Conservation (phyloP, 2,113 vertebrate genomes). For the Protobothrops mucrosquamatus region DNA sequence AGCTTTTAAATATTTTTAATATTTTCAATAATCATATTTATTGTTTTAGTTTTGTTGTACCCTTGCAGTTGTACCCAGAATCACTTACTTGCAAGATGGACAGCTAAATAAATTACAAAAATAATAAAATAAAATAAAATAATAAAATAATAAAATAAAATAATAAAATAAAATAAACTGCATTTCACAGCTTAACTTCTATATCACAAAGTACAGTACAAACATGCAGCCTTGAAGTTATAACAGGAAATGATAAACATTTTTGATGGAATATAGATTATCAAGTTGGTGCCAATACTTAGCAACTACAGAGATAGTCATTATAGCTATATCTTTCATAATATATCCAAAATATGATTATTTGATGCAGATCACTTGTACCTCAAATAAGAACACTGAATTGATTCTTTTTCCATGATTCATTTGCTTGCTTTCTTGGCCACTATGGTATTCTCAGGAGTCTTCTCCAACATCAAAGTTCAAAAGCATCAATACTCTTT, state of each 20-base stretch:
- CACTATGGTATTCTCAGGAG: background rate
- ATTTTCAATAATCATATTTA: too few relatives aligned
- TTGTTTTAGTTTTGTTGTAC: too few relatives aligned
- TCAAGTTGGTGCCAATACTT: background rate
- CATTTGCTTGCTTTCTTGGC: background rate
- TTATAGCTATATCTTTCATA: background rate
- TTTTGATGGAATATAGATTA: background rate
- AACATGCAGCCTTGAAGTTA: background rate
- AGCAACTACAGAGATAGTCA: background rate
- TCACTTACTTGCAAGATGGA: too few relatives aligned
- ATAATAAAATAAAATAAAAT: too few relatives aligned
- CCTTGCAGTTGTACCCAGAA: too few relatives aligned
- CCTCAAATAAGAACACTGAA: background rate
- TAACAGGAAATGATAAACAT: background rate
- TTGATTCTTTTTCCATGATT: background rate
- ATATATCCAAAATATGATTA: background rate
- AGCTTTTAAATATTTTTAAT: background rate
- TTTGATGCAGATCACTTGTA: background rate
- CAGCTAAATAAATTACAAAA: too few relatives aligned
- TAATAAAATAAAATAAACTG: background rate
- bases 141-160: too few relatives aligned
- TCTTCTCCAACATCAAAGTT: background rate
- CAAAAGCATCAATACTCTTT: background rate
- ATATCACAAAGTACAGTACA: background rate
- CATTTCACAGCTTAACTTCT: background rate